These are phyloP conservation scores for Callyntrura guangdongensis DNA, from an alignment of 2,888 invertebrate genomes.

Conservation along the genomic window DNA sequence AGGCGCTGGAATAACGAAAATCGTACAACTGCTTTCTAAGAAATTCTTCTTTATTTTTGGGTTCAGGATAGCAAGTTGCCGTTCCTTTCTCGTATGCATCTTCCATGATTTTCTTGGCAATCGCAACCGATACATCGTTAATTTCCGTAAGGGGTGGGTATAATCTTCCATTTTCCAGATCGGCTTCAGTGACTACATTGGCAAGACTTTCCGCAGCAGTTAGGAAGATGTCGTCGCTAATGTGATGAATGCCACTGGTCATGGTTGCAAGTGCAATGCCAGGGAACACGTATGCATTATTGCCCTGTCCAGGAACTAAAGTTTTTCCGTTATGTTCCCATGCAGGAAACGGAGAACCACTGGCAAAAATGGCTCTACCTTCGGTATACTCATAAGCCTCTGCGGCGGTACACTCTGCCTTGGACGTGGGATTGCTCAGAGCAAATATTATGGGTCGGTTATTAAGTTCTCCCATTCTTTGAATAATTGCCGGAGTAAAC, in stretches of 20 bases:
- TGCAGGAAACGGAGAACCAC: slow-evolving; percentile 98
- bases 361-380: slow-evolving; percentile 96
- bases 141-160: slow-evolving; percentile 96
- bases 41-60: slow-evolving; percentile 91
- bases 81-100: slow-evolving; percentile 95
- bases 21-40: slow-evolving; percentile 92
- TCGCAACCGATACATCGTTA: slow-evolving; percentile 94
- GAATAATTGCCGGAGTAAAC: slow-evolving; percentile 91
- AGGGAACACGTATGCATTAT: slow-evolving; percentile 99
- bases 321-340: slow-evolving; percentile 91
- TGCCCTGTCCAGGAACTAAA: slow-evolving; percentile 97
- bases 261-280: slow-evolving; percentile 98
- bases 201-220: slow-evolving; percentile 94
- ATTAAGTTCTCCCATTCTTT: slow-evolving; percentile 93
- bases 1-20: slow-evolving; percentile 90
- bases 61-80: slow-evolving; percentile 95
- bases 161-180: slow-evolving; percentile 94
- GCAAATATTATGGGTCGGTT: slow-evolving; percentile 98
- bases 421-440: slow-evolving; percentile 98
- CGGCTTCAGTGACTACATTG: slow-evolving; percentile 92
- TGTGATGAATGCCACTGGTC: slow-evolving; percentile 94
- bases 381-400: slow-evolving; percentile 94
- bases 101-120: slow-evolving; percentile 94
- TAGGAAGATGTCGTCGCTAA: slow-evolving; percentile 97
- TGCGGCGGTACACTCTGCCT: slow-evolving; percentile 99